A percentile compares a stretch with the other conserved stretches of the same genome.
Evolutionary conservation across 2,797 vertebrate genomes (phyloP).

Genomic region (Phrynocephalus vlangalii): DNA sequence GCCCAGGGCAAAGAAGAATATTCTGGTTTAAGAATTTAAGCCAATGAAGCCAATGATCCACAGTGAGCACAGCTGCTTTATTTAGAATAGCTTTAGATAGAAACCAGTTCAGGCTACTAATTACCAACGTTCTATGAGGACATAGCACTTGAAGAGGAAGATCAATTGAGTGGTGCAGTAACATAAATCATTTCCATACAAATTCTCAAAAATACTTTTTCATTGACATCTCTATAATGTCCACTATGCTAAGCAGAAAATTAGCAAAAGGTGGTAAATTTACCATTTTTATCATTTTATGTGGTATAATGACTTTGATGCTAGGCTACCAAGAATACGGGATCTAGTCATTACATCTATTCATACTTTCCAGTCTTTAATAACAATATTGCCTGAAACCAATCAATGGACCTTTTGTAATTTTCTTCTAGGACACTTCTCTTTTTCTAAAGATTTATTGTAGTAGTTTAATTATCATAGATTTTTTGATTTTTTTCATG

Average conservation of each 20-base stretch:
- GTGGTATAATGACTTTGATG: not conserved
- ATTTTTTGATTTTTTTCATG: not conserved
- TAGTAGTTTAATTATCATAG: constrained; percentile 26
- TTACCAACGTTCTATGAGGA: no score
- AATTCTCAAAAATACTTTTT: not conserved
- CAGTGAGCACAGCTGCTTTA: no score
- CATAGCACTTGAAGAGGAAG: no score
- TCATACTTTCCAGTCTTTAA: not conserved
- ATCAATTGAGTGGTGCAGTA: no score
- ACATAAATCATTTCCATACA: not conserved
- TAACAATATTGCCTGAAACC: not conserved
- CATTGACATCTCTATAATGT: not conserved
- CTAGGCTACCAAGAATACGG: constrained; percentile 1
- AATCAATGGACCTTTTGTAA: not conserved
- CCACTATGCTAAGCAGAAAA: not conserved
- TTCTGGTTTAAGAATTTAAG: no score
- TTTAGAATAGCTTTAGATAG: no score
- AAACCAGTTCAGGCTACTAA: no score
- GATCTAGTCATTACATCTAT: not conserved
- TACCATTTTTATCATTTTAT: not conserved
- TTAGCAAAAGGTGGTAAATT: not conserved
- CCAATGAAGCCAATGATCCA: no score
- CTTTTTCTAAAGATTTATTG: constrained; percentile 21
- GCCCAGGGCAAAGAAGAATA: no score
- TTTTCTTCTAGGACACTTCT: not conserved